Base-by-base conservation (phyloP, 92 coral and sea anemone species). In the Nematostella vectensis region DNA sequence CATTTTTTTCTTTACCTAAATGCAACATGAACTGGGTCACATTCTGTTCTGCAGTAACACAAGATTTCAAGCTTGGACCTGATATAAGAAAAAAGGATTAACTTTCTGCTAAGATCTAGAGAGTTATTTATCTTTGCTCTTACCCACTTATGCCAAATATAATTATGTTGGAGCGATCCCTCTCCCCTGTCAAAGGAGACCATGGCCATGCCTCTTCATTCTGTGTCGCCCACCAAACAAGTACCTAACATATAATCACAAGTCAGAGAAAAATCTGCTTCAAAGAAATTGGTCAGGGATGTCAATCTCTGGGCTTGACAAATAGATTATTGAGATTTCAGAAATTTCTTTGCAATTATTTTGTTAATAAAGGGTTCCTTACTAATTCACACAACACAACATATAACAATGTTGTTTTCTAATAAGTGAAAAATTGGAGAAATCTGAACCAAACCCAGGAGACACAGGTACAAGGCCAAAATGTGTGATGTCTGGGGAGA, bases 181-280 rank as follows among this genome's bases (percentile, higher is more conserved):
- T 91, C 33, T 91, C 98, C 2, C 85, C 71, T 4, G 98, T 67
- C 84, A 74, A 79, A 0, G 98, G 98, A 20, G 95, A 81, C 98
- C 98, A 91, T 0, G 98, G 98, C 98, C 95, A 91, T 0, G 88
- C 98, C 48, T 91, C 98, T 36, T 91, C 98, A 45, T 79, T 77
- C 45, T 83, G 89, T 17, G 81, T 55, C 13, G 85, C 76, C 98
- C 98, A 91, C 98, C 98, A 91, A 37, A 81, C 83, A 28, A 81
- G 74, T 16, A 86, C 76, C 97, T 89, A 25, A 4, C 28, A 45
- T 26, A 11, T 37, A 10, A 17, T 39, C 1, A n/a, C 17, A 63
- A 8, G 42, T 36, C 31, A 13, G n/a, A n/a, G n/a, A n/a, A n/a
- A n/a, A n/a, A n/a, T 19, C 27, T 11, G 22, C 33, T 26, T 15